Percentiles rank a stretch among this genome's conserved stretches.
These are phyloP conservation scores for Arenicola marina DNA, from an alignment of 2,888 invertebrate genomes.

Conservation along the genomic window DNA sequence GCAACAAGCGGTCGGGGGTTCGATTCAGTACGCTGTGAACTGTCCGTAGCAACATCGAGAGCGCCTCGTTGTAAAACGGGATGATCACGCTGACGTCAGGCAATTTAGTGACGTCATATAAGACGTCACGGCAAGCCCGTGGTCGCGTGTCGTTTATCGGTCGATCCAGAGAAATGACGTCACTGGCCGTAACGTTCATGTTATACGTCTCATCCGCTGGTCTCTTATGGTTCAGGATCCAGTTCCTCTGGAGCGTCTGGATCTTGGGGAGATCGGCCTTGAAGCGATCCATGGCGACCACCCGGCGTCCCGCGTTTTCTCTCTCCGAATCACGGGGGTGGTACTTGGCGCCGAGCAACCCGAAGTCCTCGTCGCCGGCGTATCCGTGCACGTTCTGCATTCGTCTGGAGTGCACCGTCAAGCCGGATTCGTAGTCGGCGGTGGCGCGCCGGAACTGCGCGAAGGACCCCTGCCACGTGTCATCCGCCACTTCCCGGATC, in stretches of 20 bases:
- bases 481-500: too few species aligned
- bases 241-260: neutral
- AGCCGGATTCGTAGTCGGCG: too few species aligned
- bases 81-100: conserved; percentile 12
- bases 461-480: too few species aligned
- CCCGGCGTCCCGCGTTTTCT: too few species aligned
- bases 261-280: too few species aligned
- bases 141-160: neutral
- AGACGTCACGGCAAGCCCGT: neutral
- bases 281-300: too few species aligned
- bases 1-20: conserved; percentile 20
- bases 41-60: conserved; percentile 32
- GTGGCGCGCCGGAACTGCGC: too few species aligned
- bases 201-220: neutral
- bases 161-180: neutral
- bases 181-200: neutral
- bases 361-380: too few species aligned
- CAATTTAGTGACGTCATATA: neutral
- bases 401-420: too few species aligned
- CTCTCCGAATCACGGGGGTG: too few species aligned
- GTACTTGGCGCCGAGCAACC: too few species aligned
- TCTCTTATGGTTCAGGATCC: neutral
- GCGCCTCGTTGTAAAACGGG: conserved; percentile 35
- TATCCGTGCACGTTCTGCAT: too few species aligned
- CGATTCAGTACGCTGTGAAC: conserved; percentile 29